A percentile compares a stretch with the other conserved stretches of the same genome.
Conservation (phyloP, 2,797 vertebrate genomes). For the Brachymystax lenok region DNA sequence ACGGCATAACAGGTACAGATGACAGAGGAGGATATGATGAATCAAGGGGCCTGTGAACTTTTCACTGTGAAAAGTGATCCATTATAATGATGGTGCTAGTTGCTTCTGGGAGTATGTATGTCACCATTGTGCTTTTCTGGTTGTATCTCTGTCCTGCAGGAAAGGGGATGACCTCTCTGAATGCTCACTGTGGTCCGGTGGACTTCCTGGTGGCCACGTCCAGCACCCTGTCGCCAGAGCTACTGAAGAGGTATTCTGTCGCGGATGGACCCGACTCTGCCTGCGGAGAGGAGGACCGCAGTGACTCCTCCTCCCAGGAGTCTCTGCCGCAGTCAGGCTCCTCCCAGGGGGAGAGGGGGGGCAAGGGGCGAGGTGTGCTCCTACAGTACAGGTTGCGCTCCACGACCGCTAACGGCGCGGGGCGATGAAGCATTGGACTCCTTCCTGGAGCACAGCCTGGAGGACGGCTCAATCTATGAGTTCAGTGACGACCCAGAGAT, state of each 20-base stretch:
- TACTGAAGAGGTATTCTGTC: constrained; percentile 85
- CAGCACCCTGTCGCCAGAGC: constrained; percentile 84
- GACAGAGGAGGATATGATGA: neutral
- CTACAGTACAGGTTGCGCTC: constrained; percentile 90
- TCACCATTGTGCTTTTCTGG: constrained; percentile 10
- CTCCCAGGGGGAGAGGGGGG: constrained; percentile 52
- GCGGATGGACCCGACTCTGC: constrained; percentile 69
- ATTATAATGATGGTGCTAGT: constrained; percentile 37
- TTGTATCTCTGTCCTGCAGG: constrained; percentile 67
- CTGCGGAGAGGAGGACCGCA: constrained; percentile 74
- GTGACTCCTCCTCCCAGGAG: constrained; percentile 75
- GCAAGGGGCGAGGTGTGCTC: constrained; percentile 82
- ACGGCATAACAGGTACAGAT: constrained; percentile 91
- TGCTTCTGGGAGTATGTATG: neutral
- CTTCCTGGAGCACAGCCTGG: constrained; percentile 82
- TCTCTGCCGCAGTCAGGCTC: constrained; percentile 64
- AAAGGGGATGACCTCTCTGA: constrained; percentile 93
- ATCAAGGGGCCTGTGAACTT: too few species aligned
- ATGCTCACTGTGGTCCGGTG: constrained; percentile 89
- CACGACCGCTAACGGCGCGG: constrained; percentile 82
- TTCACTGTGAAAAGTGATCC: constrained; percentile 50
- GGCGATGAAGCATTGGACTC: constrained; percentile 67
- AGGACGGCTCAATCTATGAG: constrained; percentile 94
- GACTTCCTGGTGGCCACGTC: constrained; percentile 85
- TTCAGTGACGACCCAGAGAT: constrained; percentile 89